A percentile compares a stretch with the other conserved stretches of the same genome.
phyloP scores from a whole-genome alignment of 2,797 vertebrate genomes.

The Pempheris klunzingeri region DNA sequence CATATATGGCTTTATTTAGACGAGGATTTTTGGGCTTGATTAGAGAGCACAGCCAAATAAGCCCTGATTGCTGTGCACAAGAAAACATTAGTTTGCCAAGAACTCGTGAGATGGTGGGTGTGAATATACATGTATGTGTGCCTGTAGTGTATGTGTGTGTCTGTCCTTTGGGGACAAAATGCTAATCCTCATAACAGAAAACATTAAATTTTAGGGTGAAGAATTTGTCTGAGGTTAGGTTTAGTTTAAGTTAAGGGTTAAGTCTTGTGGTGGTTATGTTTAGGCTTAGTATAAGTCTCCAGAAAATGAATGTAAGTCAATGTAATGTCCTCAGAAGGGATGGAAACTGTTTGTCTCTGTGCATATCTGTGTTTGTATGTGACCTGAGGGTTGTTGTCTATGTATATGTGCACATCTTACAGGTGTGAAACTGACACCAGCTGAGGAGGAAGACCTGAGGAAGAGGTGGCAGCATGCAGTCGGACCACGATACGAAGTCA shows the following conservation, averaged over 20 bases:
- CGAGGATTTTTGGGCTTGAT: slow-evolving; percentile 74
- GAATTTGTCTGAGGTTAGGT: too few relatives aligned
- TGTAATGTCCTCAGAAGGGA: too few relatives aligned
- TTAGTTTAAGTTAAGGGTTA: too few relatives aligned
- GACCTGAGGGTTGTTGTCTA: slow-evolving; percentile 9
- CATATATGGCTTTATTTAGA: slow-evolving; percentile 78
- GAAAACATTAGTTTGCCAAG: slow-evolving; percentile 72
- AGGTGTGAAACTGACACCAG: slow-evolving; percentile 73
- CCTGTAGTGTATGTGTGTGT: slow-evolving; percentile 16
- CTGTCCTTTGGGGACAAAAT: too few relatives aligned
- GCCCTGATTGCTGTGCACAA: slow-evolving; percentile 70
- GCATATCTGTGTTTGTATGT: neutral
- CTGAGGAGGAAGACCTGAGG: slow-evolving; percentile 83
- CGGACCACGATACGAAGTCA: slow-evolving; percentile 89
- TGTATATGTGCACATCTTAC: slow-evolving; percentile 53
- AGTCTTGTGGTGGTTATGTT: too few relatives aligned
- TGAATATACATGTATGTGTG: slow-evolving; percentile 51
- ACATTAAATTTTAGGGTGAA: too few relatives aligned
- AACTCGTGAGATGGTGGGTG: slow-evolving; percentile 61
- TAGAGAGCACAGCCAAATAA: slow-evolving; percentile 76
- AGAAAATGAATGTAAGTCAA: too few relatives aligned
- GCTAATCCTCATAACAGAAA: too few relatives aligned
- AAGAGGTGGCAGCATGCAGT: slow-evolving; percentile 91
- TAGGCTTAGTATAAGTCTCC: too few relatives aligned
- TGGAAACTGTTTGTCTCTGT: slow-evolving; percentile 5